These are phyloP conservation scores for Nemoura dubitans DNA, from an alignment of 2,888 invertebrate genomes.

Conservation along the genomic window DNA sequence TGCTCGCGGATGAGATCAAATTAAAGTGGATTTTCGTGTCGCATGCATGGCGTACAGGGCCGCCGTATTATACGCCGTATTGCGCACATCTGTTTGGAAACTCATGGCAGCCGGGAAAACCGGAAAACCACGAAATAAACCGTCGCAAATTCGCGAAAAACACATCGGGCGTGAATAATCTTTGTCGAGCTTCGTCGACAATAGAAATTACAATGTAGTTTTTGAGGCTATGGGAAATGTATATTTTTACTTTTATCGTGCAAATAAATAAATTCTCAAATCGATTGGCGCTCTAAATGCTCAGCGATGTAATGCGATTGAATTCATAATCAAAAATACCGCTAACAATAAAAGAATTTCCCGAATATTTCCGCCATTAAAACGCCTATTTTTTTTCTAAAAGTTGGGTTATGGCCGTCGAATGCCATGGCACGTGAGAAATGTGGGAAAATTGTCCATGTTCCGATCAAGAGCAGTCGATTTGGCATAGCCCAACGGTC, in stretches of 20 bases:
- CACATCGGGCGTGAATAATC: neutral
- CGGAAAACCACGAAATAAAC: conserved; percentile 26
- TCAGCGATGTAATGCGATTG: neutral
- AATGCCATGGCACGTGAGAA: neutral
- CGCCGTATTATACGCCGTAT: conserved; percentile 22
- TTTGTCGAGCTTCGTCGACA: neutral
- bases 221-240: neutral
- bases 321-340: neutral
- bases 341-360: neutral
- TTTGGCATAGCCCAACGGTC: neutral
- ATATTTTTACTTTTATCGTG: neutral
- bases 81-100: conserved; percentile 22
- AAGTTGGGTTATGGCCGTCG: neutral
- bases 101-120: conserved; percentile 13
- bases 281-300: neutral
- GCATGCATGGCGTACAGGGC: neutral
- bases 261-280: neutral
- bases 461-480: neutral
- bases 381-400: neutral
- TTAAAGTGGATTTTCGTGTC: conserved; percentile 39
- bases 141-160: neutral
- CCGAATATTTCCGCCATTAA: neutral
- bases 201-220: neutral
- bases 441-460: conserved; percentile 3
- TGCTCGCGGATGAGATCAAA: conserved; percentile 30